Conservation (phyloP, 2,888 invertebrate species). For the Cheiracanthium punctorium region DNA sequence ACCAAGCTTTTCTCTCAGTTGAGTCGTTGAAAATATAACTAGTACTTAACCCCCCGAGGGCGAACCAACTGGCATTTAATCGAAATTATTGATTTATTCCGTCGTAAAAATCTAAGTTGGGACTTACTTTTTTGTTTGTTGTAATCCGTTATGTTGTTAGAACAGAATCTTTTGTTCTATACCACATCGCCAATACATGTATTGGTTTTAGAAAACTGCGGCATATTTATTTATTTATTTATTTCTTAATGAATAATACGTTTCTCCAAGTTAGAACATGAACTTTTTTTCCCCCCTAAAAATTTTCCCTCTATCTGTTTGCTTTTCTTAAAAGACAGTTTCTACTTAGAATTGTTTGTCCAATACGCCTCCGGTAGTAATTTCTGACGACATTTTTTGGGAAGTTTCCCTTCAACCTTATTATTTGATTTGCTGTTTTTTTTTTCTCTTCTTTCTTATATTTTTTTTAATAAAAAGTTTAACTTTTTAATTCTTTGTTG, state of each 20-base stretch:
- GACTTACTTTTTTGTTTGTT: neutral
- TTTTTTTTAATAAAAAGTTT: constrained; percentile 9
- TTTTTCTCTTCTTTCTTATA: neutral
- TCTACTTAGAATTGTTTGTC: neutral
- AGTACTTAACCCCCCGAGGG: neutral
- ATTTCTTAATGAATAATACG: constrained; percentile 10
- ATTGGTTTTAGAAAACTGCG: neutral
- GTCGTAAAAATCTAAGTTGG: neutral
- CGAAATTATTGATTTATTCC: constrained; percentile 7
- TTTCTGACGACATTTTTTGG: constrained; percentile 1
- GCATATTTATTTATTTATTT: constrained; percentile 8
- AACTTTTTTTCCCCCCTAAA: neutral
- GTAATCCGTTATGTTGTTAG: constrained; percentile 5
- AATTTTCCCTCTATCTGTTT: neutral
- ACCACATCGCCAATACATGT: neutral
- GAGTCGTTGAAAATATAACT: neutral
- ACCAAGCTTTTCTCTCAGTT: no score
- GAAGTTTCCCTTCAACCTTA: neutral
- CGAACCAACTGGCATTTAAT: neutral
- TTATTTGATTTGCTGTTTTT: neutral
- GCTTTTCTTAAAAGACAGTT: constrained; percentile 1
- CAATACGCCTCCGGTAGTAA: neutral
- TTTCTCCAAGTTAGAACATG: neutral
- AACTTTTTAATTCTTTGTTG: constrained; percentile 17
- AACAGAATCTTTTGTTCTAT: neutral